Percentiles rank a stretch among this genome's conserved stretches.
phyloP scores from a whole-genome alignment of 2,797 vertebrate genomes.

The Triplophysa bombifrons region DNA sequence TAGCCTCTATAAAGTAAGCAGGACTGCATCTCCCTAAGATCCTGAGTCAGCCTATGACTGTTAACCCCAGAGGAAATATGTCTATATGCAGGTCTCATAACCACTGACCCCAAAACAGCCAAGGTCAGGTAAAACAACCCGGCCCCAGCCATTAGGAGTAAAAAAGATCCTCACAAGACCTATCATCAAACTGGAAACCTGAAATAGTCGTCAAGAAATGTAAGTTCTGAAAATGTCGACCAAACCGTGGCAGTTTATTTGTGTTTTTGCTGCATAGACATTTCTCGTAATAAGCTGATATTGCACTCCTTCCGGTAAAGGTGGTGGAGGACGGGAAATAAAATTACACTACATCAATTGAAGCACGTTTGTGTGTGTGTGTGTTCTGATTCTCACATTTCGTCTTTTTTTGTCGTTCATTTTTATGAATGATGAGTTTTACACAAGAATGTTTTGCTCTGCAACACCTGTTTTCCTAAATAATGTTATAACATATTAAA shows the following conservation, averaged over 20 bases:
- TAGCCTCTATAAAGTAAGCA: slow-evolving; percentile 68
- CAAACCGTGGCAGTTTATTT: slow-evolving; percentile 55
- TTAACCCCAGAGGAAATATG: slow-evolving; percentile 41
- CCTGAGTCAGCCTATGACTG: slow-evolving; percentile 39
- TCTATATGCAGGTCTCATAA: slow-evolving; percentile 37
- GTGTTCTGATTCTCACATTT: slow-evolving; percentile 23
- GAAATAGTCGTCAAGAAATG: slow-evolving; percentile 64
- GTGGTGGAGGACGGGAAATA: slow-evolving; percentile 26
- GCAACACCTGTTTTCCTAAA: slow-evolving; percentile 34
- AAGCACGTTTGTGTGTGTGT: slow-evolving; percentile 54
- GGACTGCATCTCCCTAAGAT: slow-evolving; percentile 66
- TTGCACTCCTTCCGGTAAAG: slow-evolving; percentile 62
- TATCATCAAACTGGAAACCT: slow-evolving; percentile 36
- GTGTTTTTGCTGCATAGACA: slow-evolving; percentile 66
- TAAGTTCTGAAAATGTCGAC: slow-evolving; percentile 64
- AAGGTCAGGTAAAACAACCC: slow-evolving; percentile 28
- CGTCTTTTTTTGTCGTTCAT: slow-evolving; percentile 13
- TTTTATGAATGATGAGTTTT: slow-evolving; percentile 69
- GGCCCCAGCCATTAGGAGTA: slow-evolving; percentile 17
- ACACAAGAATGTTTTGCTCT: slow-evolving; percentile 61
- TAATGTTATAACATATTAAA: slow-evolving; percentile 73
- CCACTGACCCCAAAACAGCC: slow-evolving; percentile 34
- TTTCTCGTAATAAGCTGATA: slow-evolving; percentile 73
- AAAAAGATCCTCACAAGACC: slow-evolving; percentile 32
- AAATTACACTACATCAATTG: slow-evolving; percentile 50